Percentiles rank a stretch among this genome's conserved stretches.
phyloP scores from a whole-genome alignment of 2,797 vertebrate genomes.

The Loriculus beryllinus region DNA sequence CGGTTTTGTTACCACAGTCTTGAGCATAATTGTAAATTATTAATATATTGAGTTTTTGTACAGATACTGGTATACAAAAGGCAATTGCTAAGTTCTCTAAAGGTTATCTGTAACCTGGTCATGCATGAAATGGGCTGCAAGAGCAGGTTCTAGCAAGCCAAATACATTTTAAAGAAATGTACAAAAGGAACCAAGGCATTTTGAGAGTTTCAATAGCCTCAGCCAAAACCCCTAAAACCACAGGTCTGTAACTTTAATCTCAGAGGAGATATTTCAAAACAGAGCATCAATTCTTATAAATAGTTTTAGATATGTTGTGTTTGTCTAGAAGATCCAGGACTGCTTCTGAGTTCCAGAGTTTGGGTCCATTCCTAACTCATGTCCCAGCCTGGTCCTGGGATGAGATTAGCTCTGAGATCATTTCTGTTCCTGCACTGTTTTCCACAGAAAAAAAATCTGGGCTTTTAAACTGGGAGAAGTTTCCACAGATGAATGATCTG shows the following conservation, averaged over 20 bases:
- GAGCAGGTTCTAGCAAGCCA: not conserved
- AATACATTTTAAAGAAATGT: not conserved
- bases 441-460: not conserved
- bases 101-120: not conserved
- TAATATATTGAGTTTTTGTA: not conserved
- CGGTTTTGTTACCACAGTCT: not conserved
- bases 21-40: not conserved
- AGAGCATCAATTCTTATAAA: not conserved
- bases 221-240: not conserved
- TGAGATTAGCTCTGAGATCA: slow-evolving; percentile 29
- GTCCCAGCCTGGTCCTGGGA: not conserved
- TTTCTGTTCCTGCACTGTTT: not conserved
- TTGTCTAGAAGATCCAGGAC: not conserved
- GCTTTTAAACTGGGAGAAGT: not conserved
- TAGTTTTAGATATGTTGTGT: not conserved
- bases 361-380: not conserved
- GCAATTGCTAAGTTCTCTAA: not conserved
- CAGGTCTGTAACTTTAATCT: not conserved
- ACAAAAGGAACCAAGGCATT: not conserved
- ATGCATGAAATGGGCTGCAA: not conserved
- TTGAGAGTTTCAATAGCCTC: not conserved
- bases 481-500: not conserved
- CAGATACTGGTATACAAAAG: not conserved
- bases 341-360: not conserved
- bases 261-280: not conserved